These are phyloP conservation scores for Probosciger aterrimus DNA, from an alignment of 2,113 vertebrate species.

Conservation along the genomic window DNA sequence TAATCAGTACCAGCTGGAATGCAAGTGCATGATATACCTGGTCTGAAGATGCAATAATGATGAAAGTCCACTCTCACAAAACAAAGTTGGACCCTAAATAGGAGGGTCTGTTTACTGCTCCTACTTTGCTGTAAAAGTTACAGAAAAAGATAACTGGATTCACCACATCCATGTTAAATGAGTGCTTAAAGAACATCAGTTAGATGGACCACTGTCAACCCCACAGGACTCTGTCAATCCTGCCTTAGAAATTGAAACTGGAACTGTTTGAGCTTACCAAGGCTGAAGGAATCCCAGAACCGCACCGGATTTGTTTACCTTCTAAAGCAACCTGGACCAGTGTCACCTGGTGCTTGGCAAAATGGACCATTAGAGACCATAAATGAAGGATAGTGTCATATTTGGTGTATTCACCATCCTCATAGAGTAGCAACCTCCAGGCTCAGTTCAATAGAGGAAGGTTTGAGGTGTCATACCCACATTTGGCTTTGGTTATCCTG, in stretches of 20 bases:
- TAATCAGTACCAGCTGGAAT: not conserved
- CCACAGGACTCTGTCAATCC: not conserved
- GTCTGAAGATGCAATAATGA: not conserved
- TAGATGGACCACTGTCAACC: not conserved
- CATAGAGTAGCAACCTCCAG: not conserved
- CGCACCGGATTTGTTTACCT: not conserved
- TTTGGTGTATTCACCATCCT: not conserved
- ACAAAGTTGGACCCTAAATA: not conserved
- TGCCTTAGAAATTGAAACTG: not conserved
- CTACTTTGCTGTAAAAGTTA: not conserved
- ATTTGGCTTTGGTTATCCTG: not conserved
- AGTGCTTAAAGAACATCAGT: not conserved
- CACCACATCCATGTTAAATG: not conserved
- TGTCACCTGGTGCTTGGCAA: not conserved
- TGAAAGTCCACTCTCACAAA: not conserved
- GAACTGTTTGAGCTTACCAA: not conserved
- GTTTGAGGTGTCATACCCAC: not conserved
- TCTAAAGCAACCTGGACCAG: not conserved
- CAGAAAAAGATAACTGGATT: not conserved
- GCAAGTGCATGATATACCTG: not conserved
- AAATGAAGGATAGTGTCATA: not conserved
- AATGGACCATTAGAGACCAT: not conserved
- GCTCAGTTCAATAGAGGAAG: not conserved
- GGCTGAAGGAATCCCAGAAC: not conserved
- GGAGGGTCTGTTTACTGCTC: not conserved